Conservation (phyloP, 2,797 vertebrate species). For the Poeciliopsis paucimaculata region DNA sequence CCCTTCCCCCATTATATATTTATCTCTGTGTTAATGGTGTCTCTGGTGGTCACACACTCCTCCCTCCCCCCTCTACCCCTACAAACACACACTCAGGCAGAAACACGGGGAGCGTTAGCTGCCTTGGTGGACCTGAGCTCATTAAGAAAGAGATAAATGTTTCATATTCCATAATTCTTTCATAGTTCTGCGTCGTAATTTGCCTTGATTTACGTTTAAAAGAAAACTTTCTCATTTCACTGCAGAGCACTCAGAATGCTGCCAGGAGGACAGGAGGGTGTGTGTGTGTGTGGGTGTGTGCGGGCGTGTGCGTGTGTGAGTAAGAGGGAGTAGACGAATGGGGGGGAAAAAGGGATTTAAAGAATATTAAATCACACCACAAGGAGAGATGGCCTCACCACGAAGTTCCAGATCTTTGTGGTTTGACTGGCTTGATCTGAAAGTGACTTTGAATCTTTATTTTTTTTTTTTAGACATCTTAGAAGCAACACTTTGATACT, state of each 20-base stretch:
- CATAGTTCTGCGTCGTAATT: constrained; percentile 77
- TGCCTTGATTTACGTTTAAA: constrained; percentile 78
- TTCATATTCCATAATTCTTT: constrained; percentile 85
- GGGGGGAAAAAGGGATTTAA: neutral
- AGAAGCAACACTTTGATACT: neutral
- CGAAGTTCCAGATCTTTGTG: constrained; percentile 38
- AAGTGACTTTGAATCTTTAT: constrained; percentile 28
- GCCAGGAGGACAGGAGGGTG: constrained; percentile 29
- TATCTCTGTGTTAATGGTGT: constrained; percentile 82
- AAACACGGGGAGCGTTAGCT: constrained; percentile 30
- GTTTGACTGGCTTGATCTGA: constrained; percentile 56
- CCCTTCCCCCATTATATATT: constrained; percentile 81
- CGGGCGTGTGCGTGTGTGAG: accelerated
- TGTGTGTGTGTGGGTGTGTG: neutral
- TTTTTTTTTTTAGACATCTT: constrained; percentile 7
- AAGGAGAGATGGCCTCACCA: constrained; percentile 41
- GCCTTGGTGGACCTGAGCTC: constrained; percentile 73
- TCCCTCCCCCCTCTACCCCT: neutral
- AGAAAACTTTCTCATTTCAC: constrained; percentile 70
- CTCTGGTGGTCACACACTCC: constrained; percentile 64
- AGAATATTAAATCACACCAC: constrained; percentile 66
- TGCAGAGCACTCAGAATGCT: constrained; percentile 61
- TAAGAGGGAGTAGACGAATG: neutral
- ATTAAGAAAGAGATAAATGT: constrained; percentile 82
- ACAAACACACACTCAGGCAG: constrained; percentile 15